Conservation (phyloP, 53 echinoderm and acorn worm genomes). For the Arbacia lixula region DNA sequence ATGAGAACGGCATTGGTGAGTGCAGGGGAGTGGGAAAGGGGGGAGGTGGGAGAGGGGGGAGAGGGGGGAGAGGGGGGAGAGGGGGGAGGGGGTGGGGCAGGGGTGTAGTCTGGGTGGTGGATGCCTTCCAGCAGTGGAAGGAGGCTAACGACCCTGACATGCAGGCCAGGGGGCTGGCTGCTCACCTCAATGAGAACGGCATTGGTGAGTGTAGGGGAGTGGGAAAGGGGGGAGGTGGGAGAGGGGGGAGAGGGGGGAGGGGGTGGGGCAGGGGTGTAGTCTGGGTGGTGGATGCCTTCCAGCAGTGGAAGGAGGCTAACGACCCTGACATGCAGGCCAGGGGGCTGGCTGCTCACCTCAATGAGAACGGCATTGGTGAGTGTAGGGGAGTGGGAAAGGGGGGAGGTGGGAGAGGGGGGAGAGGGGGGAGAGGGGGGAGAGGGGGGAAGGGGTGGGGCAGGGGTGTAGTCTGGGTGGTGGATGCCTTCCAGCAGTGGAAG, state of each 20-base stretch:
- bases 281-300: slow-evolving; percentile 77
- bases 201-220: slow-evolving; percentile 70
- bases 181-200: slow-evolving; percentile 88
- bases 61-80: too few relatives aligned
- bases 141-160: slow-evolving; percentile 87
- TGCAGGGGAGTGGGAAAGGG: neutral
- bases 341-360: slow-evolving; percentile 84
- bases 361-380: slow-evolving; percentile 92
- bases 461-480: too few relatives aligned
- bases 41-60: neutral
- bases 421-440: too few relatives aligned
- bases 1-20: slow-evolving; percentile 92
- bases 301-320: slow-evolving; percentile 84
- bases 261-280: too few relatives aligned
- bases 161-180: slow-evolving; percentile 76
- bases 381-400: neutral
- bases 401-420: neutral
- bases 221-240: neutral
- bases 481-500: slow-evolving; percentile 81
- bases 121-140: slow-evolving; percentile 81
- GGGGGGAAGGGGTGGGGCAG: too few relatives aligned
- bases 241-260: too few relatives aligned
- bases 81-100: too few relatives aligned
- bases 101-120: too few relatives aligned
- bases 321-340: slow-evolving; percentile 82